phyloP scores from a whole-genome alignment of 1,140 invertebrate genomes.

The Drosophila takahashii region DNA sequence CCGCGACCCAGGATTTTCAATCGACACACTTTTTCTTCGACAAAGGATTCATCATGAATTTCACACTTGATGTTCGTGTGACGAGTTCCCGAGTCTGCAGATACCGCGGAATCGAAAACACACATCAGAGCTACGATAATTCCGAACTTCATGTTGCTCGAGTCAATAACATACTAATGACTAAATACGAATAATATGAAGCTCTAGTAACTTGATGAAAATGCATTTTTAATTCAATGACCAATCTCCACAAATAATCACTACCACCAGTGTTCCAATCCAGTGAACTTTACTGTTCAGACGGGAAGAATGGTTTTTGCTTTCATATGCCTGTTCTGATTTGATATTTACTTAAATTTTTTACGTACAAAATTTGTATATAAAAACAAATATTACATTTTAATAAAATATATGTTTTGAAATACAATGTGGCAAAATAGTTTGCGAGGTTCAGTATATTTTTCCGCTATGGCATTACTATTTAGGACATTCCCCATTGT shows the following conservation, averaged over 20 bases:
- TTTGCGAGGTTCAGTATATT: too few species aligned
- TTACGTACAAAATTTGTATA: too few species aligned
- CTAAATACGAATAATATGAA: background rate
- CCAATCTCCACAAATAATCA: background rate
- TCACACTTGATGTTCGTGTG: conserved; percentile 41
- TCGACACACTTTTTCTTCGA: background rate
- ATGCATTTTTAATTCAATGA: background rate
- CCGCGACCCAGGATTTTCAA: conserved; percentile 38
- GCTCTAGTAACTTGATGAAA: background rate
- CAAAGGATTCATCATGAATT: background rate
- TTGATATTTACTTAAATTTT: too few species aligned
- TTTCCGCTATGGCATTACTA: too few species aligned
- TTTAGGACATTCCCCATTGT: too few species aligned
- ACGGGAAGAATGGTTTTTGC: too few species aligned
- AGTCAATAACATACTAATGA: conserved; percentile 1
- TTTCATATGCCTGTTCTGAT: too few species aligned
- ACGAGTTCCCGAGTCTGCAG: conserved; percentile 3
- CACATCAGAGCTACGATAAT: background rate
- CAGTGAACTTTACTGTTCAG: too few species aligned
- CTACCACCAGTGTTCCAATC: background rate
- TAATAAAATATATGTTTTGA: too few species aligned
- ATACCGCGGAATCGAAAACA: too few species aligned
- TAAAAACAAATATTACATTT: too few species aligned
- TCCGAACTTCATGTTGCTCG: conserved; percentile 4
- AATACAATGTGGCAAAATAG: too few species aligned